Conservation (phyloP, 2,888 invertebrate species). For the Synergus japonicus region DNA sequence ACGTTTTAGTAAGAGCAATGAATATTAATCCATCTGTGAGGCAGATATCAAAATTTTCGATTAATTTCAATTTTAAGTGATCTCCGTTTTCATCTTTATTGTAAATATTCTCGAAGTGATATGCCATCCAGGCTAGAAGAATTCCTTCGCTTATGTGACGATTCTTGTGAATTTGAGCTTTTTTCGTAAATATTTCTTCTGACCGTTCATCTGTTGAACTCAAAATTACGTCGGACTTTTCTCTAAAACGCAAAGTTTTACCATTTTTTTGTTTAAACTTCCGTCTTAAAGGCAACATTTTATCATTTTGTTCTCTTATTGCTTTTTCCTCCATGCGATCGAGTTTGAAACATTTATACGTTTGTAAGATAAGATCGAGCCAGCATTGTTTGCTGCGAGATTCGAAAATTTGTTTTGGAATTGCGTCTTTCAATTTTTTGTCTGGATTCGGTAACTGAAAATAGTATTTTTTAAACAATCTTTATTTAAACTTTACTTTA, state of each 20-base stretch:
- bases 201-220: no score
- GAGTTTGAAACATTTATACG: slow-evolving; percentile 81
- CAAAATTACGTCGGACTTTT: background rate
- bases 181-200: slow-evolving; percentile 13
- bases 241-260: no score
- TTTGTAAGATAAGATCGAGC: slow-evolving; percentile 82
- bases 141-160: slow-evolving; percentile 64
- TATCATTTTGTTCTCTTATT: slow-evolving; percentile 1
- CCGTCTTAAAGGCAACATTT: background rate
- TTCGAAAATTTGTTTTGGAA: slow-evolving; percentile 56
- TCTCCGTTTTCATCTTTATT: slow-evolving; percentile 53
- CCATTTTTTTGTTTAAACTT: no score
- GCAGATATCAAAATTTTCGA: slow-evolving; percentile 78
- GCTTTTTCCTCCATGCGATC: slow-evolving; percentile 65
- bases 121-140: slow-evolving; percentile 76
- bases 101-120: slow-evolving; percentile 68
- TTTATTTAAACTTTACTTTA: background rate
- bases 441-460: background rate
- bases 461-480: slow-evolving; percentile 19
- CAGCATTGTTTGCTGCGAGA: slow-evolving; percentile 78
- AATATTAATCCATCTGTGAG: slow-evolving; percentile 80
- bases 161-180: slow-evolving; percentile 17
- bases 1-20: slow-evolving; percentile 79
- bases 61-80: slow-evolving; percentile 43
- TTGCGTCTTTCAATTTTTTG: background rate